A percentile compares a stretch with the other conserved stretches of the same genome.
These are phyloP conservation scores for Tiphia femorata DNA, from an alignment of 2,888 invertebrate species.

Conservation along the genomic window DNA sequence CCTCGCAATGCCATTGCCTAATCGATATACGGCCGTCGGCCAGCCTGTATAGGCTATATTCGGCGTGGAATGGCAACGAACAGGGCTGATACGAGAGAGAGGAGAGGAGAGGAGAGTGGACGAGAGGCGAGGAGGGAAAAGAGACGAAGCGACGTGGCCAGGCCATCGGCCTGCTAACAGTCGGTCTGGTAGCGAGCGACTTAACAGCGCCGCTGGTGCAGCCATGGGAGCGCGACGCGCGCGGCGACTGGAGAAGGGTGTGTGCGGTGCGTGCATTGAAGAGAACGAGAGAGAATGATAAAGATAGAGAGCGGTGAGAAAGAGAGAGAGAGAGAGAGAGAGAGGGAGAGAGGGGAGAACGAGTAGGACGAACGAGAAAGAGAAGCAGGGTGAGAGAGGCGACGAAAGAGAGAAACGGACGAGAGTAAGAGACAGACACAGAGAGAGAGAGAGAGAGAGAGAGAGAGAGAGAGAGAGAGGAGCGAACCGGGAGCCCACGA, in stretches of 20 bases:
- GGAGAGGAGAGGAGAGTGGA: too few species aligned
- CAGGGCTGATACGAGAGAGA: too few species aligned
- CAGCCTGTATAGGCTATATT: slow-evolving; percentile 13
- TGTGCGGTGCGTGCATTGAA: slow-evolving; percentile 5
- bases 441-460: slow-evolving; percentile 18
- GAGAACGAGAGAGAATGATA: slow-evolving; percentile 11
- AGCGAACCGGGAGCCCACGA: slow-evolving; percentile 27
- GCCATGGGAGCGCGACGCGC: slow-evolving; percentile 12
- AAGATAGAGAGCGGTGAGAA: slow-evolving; percentile 6
- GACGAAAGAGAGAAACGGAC: slow-evolving; percentile 12
- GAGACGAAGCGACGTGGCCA: not conserved
- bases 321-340: slow-evolving; percentile 13
- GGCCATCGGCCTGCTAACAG: not conserved
- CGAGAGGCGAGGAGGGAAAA: not conserved
- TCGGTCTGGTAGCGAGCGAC: not conserved
- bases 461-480: slow-evolving; percentile 12
- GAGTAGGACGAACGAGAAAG: slow-evolving; percentile 21
- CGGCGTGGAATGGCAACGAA: not conserved
- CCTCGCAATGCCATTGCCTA: slow-evolving; percentile 19
- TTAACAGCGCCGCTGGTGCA: slow-evolving; percentile 9
- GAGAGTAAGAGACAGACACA: slow-evolving; percentile 17
- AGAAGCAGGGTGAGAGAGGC: slow-evolving; percentile 7
- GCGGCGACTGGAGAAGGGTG: not conserved
- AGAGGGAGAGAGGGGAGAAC: slow-evolving; percentile 18
- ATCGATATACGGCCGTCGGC: slow-evolving; percentile 21